phyloP scores from a whole-genome alignment of 2,113 vertebrate genomes.

The Lagopus leucura region DNA sequence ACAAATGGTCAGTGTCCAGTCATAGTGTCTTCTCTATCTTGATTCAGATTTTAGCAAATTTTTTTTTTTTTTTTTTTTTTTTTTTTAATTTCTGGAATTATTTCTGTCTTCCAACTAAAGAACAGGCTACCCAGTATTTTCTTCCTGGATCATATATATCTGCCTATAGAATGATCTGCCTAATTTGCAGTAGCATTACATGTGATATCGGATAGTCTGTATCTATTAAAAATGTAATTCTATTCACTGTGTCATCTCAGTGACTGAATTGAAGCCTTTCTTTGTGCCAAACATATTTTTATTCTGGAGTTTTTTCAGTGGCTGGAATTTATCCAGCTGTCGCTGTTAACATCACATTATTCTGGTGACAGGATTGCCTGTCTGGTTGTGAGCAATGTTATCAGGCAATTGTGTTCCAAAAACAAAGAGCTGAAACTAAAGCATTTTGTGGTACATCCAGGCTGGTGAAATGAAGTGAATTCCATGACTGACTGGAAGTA shows the following conservation, averaged over 20 bases:
- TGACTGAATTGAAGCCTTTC: background rate
- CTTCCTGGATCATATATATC: background rate
- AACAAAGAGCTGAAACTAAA: background rate
- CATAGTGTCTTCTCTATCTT: background rate
- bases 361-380: background rate
- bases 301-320: background rate
- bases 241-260: background rate
- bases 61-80: rapidly evolving
- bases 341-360: background rate
- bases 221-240: background rate
- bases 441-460: background rate
- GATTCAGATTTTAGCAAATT: background rate
- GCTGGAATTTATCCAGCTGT: background rate
- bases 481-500: background rate
- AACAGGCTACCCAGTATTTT: background rate
- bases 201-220: background rate
- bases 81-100: background rate
- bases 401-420: background rate
- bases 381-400: background rate
- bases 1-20: background rate
- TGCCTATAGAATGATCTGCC: background rate
- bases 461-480: background rate
- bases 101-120: background rate
- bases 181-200: background rate
- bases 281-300: background rate